Base-by-base conservation (phyloP, 2,888 invertebrate genomes). In the Xestobium rufovillosum region DNA sequence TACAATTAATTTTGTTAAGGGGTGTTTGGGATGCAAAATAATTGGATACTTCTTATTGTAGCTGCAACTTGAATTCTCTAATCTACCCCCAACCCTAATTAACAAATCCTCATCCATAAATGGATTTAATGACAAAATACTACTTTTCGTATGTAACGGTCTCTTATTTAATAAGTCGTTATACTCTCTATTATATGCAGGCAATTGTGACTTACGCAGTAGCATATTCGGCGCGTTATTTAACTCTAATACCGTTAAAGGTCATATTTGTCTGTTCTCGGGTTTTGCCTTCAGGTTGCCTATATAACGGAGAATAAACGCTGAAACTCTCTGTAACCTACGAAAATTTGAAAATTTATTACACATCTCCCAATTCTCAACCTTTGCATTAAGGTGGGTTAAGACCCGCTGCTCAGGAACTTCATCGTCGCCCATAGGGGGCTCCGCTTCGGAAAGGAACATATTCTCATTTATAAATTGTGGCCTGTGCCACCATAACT, bases 11-110 rank as follows among this genome's bases (percentile, higher is more conserved):
- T 32, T 36, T 4, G 41, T 34, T n/a, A 41, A 8, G 2, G 17
- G 13, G 11, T 32, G 31, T 4, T 33, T 34, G 10, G 10, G 14
- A 3, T 23, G 32, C 15, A 42, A 16, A 9, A 42, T 35, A n/a
- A 42, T 26, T 4, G 38, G 41, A 26, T 36, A 33, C 14, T 35
- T 42, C 32, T 39, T 29, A 6, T 34, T 15, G 26, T 23, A 39
- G 16, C 11, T 4, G 3, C 29, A 32, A 12, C 3, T 12, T 25
- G 38, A 27, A 10, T 31, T 23, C 14, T 17, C 12, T 11, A 41
- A 12, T 26, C 41, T 14, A n/a, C 34, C 38, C 14, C 38, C 41
- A 10, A 41, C 38, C 2, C 38, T 33, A 6, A 35, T 12, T 10
- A 38, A 8, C 17, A 19, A 19, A 12, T 34, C 15, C 1, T 16